Evolutionary conservation across 2,888 invertebrate species (phyloP).

Genomic region (Drosophila neonasuta): DNA sequence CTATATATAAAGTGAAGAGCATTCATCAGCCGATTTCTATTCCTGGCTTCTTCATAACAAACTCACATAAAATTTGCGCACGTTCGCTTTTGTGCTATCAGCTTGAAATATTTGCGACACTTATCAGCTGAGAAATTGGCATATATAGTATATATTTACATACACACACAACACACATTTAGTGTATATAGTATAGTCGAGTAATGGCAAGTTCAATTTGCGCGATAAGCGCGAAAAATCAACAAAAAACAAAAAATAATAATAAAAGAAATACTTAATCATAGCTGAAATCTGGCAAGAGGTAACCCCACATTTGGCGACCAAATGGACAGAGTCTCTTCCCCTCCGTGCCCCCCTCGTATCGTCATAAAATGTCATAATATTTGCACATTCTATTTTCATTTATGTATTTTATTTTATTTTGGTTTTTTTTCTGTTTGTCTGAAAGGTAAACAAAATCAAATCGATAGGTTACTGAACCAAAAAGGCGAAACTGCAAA

Average conservation of each 20-base stretch:
- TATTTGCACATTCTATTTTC: slow-evolving; percentile 39
- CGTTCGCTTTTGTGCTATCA: slow-evolving; percentile 7
- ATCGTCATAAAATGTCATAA: slow-evolving; percentile 33
- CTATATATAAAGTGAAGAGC: neutral
- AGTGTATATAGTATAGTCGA: neutral
- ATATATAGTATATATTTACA: neutral
- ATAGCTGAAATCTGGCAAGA: neutral
- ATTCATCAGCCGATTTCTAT: neutral
- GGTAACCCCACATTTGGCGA: too few relatives aligned
- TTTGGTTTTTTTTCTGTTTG: slow-evolving; percentile 3
- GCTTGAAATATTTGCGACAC: slow-evolving; percentile 2
- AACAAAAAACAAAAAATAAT: slow-evolving; percentile 6
- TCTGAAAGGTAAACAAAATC: slow-evolving; percentile 54
- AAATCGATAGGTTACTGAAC: slow-evolving; percentile 71
- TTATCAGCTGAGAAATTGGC: slow-evolving; percentile 24
- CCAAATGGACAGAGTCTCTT: neutral
- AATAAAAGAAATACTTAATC: slow-evolving; percentile 4
- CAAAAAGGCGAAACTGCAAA: slow-evolving; percentile 42
- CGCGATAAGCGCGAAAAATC: slow-evolving; percentile 31
- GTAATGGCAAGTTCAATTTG: slow-evolving; percentile 3
- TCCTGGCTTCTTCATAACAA: neutral
- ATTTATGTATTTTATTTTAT: slow-evolving; percentile 23
- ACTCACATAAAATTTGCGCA: neutral
- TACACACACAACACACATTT: neutral
- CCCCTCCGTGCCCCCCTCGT: neutral